A percentile compares a stretch with the other conserved stretches of the same genome.
These are phyloP conservation scores for Harpalus rufipes DNA, from an alignment of 2,888 invertebrate species.

Conservation along the genomic window DNA sequence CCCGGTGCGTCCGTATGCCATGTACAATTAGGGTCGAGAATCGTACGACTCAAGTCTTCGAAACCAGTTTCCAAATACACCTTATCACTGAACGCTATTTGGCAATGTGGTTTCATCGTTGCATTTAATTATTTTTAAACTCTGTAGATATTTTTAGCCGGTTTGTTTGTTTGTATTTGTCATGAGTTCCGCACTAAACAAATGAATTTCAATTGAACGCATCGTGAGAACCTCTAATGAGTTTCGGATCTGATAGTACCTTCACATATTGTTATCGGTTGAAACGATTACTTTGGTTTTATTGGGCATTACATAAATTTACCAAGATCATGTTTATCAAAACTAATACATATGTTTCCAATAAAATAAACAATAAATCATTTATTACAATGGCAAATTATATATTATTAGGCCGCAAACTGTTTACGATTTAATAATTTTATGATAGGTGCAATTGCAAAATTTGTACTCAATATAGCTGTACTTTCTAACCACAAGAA, in stretches of 20 bases:
- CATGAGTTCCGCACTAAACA: conserved; percentile 55
- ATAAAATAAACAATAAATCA: too few species aligned
- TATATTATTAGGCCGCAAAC: too few species aligned
- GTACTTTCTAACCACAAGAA: conserved; percentile 1
- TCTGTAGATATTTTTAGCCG: conserved; percentile 38
- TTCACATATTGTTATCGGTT: not conserved
- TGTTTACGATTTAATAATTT: too few species aligned
- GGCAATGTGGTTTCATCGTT: conserved; percentile 59
- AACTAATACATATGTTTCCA: too few species aligned
- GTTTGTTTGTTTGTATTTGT: conserved; percentile 45
- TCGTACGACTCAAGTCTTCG: conserved; percentile 23
- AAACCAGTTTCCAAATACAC: conserved; percentile 59
- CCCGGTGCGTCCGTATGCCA: conserved; percentile 4
- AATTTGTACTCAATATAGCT: too few species aligned
- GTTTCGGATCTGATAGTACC: not conserved
- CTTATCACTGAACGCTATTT: conserved; percentile 54
- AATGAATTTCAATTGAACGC: conserved; percentile 44
- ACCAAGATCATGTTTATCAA: too few species aligned
- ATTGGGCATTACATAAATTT: not conserved
- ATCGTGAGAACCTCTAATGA: conserved; percentile 51
- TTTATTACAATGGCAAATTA: too few species aligned
- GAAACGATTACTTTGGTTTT: not conserved
- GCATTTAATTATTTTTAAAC: conserved; percentile 62
- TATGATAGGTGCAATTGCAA: too few species aligned
- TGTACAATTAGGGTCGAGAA: conserved; percentile 41